These are phyloP conservation scores for Epinephelus lanceolatus DNA, from an alignment of 2,113 vertebrate genomes.

Conservation along the genomic window DNA sequence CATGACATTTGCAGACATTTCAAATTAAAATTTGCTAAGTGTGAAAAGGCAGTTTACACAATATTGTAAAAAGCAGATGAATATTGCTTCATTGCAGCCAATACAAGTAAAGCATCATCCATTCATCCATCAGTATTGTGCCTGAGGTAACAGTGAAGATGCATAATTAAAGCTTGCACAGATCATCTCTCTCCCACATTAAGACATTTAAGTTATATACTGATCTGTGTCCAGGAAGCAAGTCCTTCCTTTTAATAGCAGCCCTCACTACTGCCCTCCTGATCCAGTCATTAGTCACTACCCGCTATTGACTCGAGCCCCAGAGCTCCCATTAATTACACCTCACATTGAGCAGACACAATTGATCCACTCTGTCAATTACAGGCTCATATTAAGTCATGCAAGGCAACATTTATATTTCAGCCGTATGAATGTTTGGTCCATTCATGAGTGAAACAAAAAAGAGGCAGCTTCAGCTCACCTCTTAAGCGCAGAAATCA, in stretches of 20 bases:
- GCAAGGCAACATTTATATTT: not conserved
- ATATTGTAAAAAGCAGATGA: not conserved
- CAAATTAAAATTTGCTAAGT: not conserved
- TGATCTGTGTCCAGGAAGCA: not conserved
- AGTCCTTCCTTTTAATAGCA: conserved; percentile 4
- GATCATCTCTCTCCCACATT: not conserved
- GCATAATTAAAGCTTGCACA: not conserved
- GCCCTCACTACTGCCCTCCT: not conserved
- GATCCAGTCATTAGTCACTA: conserved; percentile 56
- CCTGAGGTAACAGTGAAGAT: not conserved
- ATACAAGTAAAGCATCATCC: not conserved
- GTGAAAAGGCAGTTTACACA: not conserved
- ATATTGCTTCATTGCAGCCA: not conserved
- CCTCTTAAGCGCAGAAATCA: conserved; percentile 1
- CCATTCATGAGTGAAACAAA: conserved; percentile 5
- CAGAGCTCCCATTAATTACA: conserved; percentile 40
- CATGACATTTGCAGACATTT: not conserved
- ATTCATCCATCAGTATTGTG: not conserved
- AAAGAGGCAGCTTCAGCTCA: conserved; percentile 17
- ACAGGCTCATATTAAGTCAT: not conserved
- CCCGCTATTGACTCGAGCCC: conserved; percentile 27
- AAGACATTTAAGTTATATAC: not conserved
- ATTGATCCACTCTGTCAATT: conserved; percentile 23
- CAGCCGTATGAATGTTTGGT: not conserved
- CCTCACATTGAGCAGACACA: not conserved